phyloP scores from a whole-genome alignment of 2,797 vertebrate genomes.

The Phrynocephalus forsythii region DNA sequence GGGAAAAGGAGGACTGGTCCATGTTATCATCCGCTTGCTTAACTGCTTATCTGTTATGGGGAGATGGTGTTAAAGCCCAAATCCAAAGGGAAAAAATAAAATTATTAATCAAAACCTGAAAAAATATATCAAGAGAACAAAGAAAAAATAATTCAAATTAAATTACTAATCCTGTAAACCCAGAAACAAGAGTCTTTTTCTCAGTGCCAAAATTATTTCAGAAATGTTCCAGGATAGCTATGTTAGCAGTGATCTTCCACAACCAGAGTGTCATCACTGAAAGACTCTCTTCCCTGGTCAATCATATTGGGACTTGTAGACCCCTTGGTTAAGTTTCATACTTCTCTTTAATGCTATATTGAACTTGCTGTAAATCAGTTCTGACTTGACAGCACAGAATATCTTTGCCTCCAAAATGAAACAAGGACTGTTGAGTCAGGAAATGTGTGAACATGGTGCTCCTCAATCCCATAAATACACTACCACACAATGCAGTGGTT shows the following conservation, averaged over 20 bases:
- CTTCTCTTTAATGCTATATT: too few species aligned
- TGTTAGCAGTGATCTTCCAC: not conserved
- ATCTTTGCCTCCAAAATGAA: not conserved
- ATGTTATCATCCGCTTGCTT: not conserved
- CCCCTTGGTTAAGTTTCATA: too few species aligned
- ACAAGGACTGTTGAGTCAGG: not conserved
- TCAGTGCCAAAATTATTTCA: not conserved
- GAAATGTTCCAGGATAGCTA: not conserved
- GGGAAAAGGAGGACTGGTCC: not conserved
- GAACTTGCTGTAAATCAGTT: too few species aligned
- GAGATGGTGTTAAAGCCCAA: too few species aligned
- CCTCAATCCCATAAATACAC: not conserved
- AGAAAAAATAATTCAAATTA: not conserved
- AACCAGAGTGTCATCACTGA: not conserved
- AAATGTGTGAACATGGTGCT: not conserved
- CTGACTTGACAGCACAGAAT: too few species aligned
- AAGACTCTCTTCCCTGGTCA: not conserved
- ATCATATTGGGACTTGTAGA: not conserved
- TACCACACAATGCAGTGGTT: not conserved
- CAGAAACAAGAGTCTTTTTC: not conserved
- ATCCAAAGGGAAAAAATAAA: not conserved
- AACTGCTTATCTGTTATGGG: not conserved
- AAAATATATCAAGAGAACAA: not conserved
- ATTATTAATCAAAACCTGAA: not conserved
- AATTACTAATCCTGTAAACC: not conserved